A percentile compares a stretch with the other conserved stretches of the same genome.
phyloP scores from a whole-genome alignment of 2,888 invertebrate genomes.

The Sarcophaga carnaria region DNA sequence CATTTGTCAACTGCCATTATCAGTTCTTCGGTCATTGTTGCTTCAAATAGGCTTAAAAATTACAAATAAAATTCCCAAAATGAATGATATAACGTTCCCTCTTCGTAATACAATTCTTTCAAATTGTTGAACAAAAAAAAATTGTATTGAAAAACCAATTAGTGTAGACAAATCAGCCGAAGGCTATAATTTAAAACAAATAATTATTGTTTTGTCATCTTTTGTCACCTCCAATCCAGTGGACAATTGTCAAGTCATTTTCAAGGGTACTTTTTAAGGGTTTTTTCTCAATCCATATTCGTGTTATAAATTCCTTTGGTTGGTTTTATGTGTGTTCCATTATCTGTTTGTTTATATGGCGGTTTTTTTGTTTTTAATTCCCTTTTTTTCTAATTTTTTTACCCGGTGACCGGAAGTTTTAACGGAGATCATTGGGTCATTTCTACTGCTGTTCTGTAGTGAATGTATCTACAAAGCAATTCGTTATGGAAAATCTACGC shows the following conservation, averaged over 20 bases:
- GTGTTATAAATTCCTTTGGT: neutral
- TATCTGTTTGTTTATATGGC: no score
- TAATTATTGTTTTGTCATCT: constrained; percentile 63
- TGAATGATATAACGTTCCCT: neutral
- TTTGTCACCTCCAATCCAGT: constrained; percentile 57
- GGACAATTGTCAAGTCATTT: constrained; percentile 23
- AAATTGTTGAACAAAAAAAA: no score
- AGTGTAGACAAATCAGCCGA: constrained; percentile 20
- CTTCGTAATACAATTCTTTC: neutral
- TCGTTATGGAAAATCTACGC: neutral
- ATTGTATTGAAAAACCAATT: neutral
- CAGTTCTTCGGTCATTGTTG: neutral
- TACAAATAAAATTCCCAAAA: neutral
- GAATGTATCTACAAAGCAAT: neutral
- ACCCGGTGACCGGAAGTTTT: constrained; percentile 58
- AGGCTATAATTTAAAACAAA: constrained; percentile 56
- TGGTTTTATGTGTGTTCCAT: neutral
- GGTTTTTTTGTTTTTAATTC: no score
- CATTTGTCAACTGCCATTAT: neutral
- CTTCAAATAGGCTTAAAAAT: neutral
- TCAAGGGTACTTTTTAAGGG: neutral
- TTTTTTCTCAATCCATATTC: neutral
- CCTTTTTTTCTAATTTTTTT: neutral
- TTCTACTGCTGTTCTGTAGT: neutral
- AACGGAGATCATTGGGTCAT: constrained; percentile 66